Evolutionary conservation across 1,140 invertebrate genomes (phyloP).

Genomic region (Drosophila neocordata): DNA sequence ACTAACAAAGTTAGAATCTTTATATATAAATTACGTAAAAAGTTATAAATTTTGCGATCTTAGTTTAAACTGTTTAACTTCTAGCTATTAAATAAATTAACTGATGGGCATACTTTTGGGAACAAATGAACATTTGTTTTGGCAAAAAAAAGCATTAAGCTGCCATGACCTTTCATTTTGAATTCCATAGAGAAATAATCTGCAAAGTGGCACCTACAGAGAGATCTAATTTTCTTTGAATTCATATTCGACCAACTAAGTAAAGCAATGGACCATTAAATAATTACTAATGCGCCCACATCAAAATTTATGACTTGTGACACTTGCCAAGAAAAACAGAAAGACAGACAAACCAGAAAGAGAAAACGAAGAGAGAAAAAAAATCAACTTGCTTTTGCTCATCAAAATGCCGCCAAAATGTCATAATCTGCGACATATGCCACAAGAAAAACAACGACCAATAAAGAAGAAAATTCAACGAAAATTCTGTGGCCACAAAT

Average conservation of each 20-base stretch:
- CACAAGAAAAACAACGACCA: slow-evolving; percentile 17
- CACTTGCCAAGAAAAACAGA: slow-evolving; percentile 11
- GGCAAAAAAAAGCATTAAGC: neutral
- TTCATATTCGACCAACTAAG: neutral
- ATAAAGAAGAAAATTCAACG: slow-evolving; percentile 29
- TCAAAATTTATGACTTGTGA: slow-evolving; percentile 45
- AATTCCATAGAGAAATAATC: neutral
- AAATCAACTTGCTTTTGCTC: slow-evolving; percentile 6
- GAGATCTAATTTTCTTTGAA: neutral
- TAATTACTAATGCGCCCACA: slow-evolving; percentile 54
- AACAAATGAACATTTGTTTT: too few relatives aligned
- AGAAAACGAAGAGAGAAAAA: slow-evolving; percentile 12
- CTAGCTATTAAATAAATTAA: neutral
- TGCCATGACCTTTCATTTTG: neutral
- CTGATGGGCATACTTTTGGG: too few relatives aligned
- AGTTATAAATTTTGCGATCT: too few relatives aligned
- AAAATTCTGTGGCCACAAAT: slow-evolving; percentile 32
- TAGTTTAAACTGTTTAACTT: neutral
- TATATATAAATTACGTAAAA: too few relatives aligned
- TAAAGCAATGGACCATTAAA: slow-evolving; percentile 57
- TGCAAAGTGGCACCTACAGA: neutral
- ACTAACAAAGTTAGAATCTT: too few relatives aligned
- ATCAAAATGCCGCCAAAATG: slow-evolving; percentile 57
- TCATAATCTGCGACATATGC: slow-evolving; percentile 69
- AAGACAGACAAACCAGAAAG: neutral